Evolutionary conservation across 2,797 vertebrate species (phyloP).

Genomic region (Nannoperca australis): DNA sequence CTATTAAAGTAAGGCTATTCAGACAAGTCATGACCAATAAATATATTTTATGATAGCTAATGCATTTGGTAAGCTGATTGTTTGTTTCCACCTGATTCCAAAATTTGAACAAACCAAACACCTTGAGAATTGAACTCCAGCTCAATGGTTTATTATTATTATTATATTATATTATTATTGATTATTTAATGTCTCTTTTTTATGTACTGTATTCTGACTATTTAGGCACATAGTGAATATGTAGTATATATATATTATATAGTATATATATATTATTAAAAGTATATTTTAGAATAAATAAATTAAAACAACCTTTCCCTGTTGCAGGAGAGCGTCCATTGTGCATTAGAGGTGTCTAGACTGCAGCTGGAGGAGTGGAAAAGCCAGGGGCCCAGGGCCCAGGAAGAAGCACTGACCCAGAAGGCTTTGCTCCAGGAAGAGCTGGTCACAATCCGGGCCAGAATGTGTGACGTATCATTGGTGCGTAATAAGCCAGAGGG

Average conservation of each 20-base stretch:
- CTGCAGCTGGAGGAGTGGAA: slow-evolving; percentile 87
- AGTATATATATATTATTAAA: too few species aligned
- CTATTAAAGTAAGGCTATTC: background rate
- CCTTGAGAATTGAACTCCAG: background rate
- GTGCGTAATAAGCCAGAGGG: slow-evolving; percentile 68
- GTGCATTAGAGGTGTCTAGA: slow-evolving; percentile 88
- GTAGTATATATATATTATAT: too few species aligned
- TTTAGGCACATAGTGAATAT: background rate
- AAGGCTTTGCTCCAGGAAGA: slow-evolving; percentile 92
- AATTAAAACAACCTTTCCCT: background rate
- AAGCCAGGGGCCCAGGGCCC: slow-evolving; percentile 76
- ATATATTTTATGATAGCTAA: background rate
- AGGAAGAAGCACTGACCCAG: slow-evolving; percentile 84
- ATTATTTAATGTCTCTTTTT: background rate
- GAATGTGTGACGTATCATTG: slow-evolving; percentile 89
- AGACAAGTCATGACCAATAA: background rate
- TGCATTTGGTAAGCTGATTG: background rate
- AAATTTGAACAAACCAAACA: background rate
- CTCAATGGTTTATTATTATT: background rate
- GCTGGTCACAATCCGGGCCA: slow-evolving; percentile 89
- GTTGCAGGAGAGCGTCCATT: slow-evolving; percentile 89
- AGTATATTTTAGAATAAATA: background rate
- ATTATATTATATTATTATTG: too few species aligned
- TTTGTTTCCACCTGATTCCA: background rate
- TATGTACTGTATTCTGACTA: background rate